These are phyloP conservation scores for Tribolium madens DNA, from an alignment of 1,140 invertebrate species.

Conservation along the genomic window DNA sequence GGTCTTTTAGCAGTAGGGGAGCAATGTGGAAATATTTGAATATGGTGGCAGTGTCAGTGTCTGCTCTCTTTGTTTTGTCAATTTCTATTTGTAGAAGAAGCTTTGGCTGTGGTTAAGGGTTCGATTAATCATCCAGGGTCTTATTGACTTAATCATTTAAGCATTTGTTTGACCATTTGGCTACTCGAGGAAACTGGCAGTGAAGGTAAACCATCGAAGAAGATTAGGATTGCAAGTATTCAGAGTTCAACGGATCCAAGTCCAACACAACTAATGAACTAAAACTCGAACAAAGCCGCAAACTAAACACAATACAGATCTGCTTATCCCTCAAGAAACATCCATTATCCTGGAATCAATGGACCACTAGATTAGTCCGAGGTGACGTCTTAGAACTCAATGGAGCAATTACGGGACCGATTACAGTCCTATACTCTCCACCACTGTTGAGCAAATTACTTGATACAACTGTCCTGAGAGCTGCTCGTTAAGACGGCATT, in stretches of 20 bases:
- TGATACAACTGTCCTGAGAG: constrained; percentile 50
- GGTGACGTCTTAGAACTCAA: constrained; percentile 60
- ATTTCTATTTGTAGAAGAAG: not conserved
- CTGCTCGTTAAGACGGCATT: constrained; percentile 53
- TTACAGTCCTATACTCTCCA: constrained; percentile 45
- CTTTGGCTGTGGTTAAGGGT: not conserved
- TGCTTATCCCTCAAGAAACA: constrained; percentile 63
- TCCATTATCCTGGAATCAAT: constrained; percentile 64
- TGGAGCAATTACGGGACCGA: constrained; percentile 58
- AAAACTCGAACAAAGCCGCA: constrained; percentile 61
- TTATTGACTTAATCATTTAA: constrained; percentile 37
- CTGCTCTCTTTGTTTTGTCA: not conserved
- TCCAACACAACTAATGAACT: constrained; percentile 60
- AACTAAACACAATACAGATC: constrained; percentile 64
- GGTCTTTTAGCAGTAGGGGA: not conserved
- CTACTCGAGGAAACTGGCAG: constrained; percentile 5
- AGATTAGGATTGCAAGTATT: constrained; percentile 41
- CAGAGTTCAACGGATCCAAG: constrained; percentile 46
- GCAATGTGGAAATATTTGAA: not conserved
- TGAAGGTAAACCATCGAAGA: constrained; percentile 40
- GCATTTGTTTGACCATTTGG: constrained; percentile 31
- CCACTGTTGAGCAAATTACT: constrained; percentile 51
- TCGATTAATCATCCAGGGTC: constrained; percentile 25
- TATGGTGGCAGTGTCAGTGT: not conserved
- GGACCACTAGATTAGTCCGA: constrained; percentile 61